Evolutionary conservation across 2,113 vertebrate species (phyloP).

Genomic region (Callipepla californica): DNA sequence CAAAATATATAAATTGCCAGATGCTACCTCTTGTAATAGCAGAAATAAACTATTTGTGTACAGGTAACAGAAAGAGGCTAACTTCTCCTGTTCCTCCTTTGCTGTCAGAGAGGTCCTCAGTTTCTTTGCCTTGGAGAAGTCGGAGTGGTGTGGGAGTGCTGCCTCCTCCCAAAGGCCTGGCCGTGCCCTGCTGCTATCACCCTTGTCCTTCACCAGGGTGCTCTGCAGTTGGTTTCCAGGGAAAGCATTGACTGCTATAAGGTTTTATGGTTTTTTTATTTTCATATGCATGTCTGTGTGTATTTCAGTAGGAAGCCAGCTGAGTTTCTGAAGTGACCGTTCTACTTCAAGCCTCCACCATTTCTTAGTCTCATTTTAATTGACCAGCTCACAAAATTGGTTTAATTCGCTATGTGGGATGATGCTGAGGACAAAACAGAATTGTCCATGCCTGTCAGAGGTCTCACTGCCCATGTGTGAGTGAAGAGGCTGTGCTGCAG

Average conservation of each 20-base stretch:
- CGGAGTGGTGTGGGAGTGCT: fast-evolving
- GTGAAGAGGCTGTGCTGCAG: fast-evolving
- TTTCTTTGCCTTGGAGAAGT: neutral
- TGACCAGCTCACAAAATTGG: neutral
- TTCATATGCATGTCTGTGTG: neutral
- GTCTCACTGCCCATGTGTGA: neutral
- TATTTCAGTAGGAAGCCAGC: neutral
- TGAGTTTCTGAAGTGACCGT: neutral
- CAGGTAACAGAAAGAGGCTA: fast-evolving
- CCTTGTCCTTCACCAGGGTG: neutral
- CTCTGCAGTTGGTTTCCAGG: neutral
- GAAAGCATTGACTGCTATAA: neutral
- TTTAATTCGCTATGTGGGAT: fast-evolving
- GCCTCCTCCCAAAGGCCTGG: neutral
- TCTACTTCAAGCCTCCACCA: fast-evolving
- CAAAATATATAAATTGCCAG: neutral
- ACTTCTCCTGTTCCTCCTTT: neutral
- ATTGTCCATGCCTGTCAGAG: fast-evolving
- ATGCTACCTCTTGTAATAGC: neutral
- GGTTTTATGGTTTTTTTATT: neutral
- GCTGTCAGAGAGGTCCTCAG: fast-evolving
- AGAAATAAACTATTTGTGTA: neutral
- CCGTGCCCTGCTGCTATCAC: neutral
- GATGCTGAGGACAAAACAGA: neutral
- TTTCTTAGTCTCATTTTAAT: neutral